Conservation (phyloP, 2,888 invertebrate genomes). For the Epistrophella euchroma region DNA sequence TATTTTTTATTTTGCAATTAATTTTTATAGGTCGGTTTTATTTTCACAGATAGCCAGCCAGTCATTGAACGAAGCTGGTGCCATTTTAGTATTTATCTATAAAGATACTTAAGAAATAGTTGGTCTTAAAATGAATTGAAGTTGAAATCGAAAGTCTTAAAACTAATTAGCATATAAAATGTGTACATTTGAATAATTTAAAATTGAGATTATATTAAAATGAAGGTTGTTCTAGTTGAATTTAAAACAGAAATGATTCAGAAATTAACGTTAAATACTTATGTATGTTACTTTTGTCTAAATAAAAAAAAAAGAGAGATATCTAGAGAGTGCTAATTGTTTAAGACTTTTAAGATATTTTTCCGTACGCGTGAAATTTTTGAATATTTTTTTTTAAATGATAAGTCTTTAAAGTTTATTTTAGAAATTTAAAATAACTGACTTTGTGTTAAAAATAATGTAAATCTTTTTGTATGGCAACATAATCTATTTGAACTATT, state of each 20-base stretch:
- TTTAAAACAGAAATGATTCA: not conserved
- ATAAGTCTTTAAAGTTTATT: no score
- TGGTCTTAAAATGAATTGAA: not conserved
- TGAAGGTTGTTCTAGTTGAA: constrained; percentile 1
- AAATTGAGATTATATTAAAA: constrained; percentile 13
- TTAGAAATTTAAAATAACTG: no score
- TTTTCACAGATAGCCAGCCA: constrained; percentile 34
- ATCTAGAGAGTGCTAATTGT: no score
- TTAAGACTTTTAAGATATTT: no score
- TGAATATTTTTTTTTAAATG: no score
- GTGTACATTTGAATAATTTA: not conserved
- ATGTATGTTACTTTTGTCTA: not conserved
- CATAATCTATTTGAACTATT: no score
- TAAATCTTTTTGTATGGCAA: no score
- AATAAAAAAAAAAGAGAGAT: no score
- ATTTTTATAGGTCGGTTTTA: constrained; percentile 40
- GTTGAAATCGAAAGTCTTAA: constrained; percentile 59
- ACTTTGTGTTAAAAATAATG: no score
- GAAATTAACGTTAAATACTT: not conserved
- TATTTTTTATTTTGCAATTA: constrained; percentile 5
- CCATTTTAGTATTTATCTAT: constrained; percentile 1
- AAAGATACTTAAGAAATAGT: not conserved
- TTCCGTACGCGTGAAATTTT: no score
- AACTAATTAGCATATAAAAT: constrained; percentile 9
- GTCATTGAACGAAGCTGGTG: constrained; percentile 29